Conservation (phyloP, 2,797 vertebrate species). For the Streptopelia turtur region DNA sequence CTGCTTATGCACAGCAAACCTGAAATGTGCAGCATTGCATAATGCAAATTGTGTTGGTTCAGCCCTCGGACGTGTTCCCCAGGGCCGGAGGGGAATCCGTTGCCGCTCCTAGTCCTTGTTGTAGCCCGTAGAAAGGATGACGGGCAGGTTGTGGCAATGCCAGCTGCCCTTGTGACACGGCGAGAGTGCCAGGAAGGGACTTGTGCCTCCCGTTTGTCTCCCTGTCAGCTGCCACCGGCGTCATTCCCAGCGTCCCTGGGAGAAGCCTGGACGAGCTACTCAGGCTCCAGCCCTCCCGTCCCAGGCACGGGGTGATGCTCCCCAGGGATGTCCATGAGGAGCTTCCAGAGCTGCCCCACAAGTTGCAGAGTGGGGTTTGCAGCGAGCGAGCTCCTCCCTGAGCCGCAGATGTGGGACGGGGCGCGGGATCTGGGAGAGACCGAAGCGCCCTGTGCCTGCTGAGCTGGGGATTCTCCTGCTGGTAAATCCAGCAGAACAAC, state of each 20-base stretch:
- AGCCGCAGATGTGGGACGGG: background rate
- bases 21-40: background rate
- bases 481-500: constrained; percentile 19
- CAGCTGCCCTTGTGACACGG: background rate
- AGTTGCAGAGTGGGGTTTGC: background rate
- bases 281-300: fast-evolving
- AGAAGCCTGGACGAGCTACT: background rate
- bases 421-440: background rate
- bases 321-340: background rate
- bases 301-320: fast-evolving
- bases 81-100: background rate
- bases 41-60: background rate
- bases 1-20: background rate
- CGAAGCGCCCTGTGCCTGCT: background rate
- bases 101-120: background rate
- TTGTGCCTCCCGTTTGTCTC: background rate
- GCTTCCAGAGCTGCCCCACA: background rate
- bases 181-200: background rate
- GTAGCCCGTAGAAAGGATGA: background rate
- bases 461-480: background rate
- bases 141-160: background rate
- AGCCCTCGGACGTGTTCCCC: background rate
- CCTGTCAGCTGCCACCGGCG: background rate
- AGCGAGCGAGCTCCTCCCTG: background rate
- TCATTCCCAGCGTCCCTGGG: background rate